Conservation (phyloP, 53 echinoderm and acorn worm genomes). For the Temnopleurus reevesii region DNA sequence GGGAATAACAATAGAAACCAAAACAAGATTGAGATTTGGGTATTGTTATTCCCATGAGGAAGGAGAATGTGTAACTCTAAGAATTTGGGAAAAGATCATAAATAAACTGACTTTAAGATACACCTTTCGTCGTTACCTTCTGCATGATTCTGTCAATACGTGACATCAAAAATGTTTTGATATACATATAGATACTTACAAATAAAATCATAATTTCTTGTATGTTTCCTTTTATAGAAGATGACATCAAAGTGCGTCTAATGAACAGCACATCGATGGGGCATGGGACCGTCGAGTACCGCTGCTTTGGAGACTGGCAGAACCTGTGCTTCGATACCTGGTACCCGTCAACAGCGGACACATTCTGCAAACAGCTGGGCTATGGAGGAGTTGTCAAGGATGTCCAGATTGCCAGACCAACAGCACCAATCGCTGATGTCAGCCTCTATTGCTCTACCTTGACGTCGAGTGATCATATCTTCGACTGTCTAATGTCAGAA, state of each 20-base stretch:
- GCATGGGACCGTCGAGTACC: constrained; percentile 32
- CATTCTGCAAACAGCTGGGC: constrained; percentile 24
- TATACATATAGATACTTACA: too few species aligned
- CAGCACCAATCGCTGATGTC: neutral
- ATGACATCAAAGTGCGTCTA: constrained; percentile 13
- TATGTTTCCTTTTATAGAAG: neutral
- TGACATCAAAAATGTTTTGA: too few species aligned
- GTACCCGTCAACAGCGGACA: constrained; percentile 24
- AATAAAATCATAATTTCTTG: neutral
- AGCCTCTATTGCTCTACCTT: neutral
- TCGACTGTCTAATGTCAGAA: constrained; percentile 32
- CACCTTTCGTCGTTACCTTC: too few species aligned
- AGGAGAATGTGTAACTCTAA: too few species aligned
- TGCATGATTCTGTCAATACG: too few species aligned
- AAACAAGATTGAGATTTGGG: too few species aligned
- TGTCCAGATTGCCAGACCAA: neutral
- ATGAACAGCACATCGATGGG: neutral
- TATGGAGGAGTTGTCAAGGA: constrained; percentile 28
- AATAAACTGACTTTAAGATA: too few species aligned
- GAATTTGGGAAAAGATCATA: too few species aligned
- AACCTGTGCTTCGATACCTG: constrained; percentile 39
- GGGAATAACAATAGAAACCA: too few species aligned
- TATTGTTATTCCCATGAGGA: too few species aligned
- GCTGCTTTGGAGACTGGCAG: constrained; percentile 17
- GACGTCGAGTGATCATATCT: neutral